Percentiles rank a stretch among this genome's conserved stretches.
Conservation (phyloP, 2,888 invertebrate species). For the Urechis unicinctus region DNA sequence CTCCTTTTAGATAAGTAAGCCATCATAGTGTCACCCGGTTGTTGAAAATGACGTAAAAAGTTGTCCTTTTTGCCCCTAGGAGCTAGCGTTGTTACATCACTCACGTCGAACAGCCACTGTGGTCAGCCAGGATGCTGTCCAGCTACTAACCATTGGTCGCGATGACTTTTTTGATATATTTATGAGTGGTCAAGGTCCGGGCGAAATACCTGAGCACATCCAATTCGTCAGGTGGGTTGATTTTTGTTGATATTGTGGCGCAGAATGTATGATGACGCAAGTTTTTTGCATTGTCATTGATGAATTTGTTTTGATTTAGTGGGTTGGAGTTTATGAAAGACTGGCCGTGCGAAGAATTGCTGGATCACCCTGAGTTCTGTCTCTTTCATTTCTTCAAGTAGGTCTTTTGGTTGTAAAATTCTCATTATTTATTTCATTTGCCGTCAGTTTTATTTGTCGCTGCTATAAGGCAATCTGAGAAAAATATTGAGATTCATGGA, state of each 20-base stretch:
- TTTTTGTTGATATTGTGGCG: not conserved
- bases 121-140: conserved; percentile 42
- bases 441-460: no score
- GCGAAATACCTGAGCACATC: conserved; percentile 42
- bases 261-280: not conserved
- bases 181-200: conserved; percentile 33
- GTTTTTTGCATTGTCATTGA: not conserved
- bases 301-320: conserved; percentile 22
- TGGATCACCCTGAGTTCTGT: conserved; percentile 40
- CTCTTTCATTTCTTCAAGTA: conserved; percentile 48
- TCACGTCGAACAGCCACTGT: conserved; percentile 44
- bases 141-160: conserved; percentile 41
- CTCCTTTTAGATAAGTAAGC: no score
- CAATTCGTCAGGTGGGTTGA: conserved; percentile 30
- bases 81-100: conserved; percentile 37
- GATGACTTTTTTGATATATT: conserved; percentile 47
- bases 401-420: conserved; percentile 22
- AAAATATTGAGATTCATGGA: not conserved
- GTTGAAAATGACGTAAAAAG: no score
- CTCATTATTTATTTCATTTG: no score
- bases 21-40: no score
- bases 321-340: conserved; percentile 43
- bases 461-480: no score
- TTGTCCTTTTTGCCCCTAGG: no score
- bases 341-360: conserved; percentile 38